Base-by-base conservation (phyloP, 2,888 invertebrate species). In the Ectemnius lituratus region DNA sequence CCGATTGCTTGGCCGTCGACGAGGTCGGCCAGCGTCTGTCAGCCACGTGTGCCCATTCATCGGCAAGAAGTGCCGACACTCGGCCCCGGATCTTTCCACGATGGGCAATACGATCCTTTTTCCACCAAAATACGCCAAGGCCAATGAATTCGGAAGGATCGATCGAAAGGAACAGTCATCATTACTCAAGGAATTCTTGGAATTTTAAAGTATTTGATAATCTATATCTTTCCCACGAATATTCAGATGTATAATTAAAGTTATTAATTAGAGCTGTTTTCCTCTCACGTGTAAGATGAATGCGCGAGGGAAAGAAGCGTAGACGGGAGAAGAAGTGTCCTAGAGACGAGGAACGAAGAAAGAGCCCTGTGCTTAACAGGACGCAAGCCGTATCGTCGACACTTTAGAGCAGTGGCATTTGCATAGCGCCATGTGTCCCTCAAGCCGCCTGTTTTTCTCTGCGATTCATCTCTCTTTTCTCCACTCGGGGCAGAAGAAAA, bases 31-130 rank as follows among this genome's bases (percentile, higher is more conserved):
- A 73, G 47, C 82, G 87, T 85, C 84, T 87, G 88, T 82, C 78
- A 78, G 81, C 86, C 88, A 89, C 88, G 88, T 86, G 89, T 86
- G 86, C 82, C 78, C 85, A 86, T 85, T 79, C 74, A 76, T 37
- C 62, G 70, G 71, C 84, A 88, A 88, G 85, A 88, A 88, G 77
- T 82, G 82, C 82, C 85, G 84, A 80, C 80, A 72, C 63, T 64
- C 45, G 16, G 52, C 52, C 13, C 16, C 11, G 11, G 66, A 69
- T n/a, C 68, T 65, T 56, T 28, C 68, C 49, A 49, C 46, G 67
- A 64, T 46, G 58, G 69, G 37, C 59, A 62, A 70, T 63, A 70
- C 73, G 76, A 78, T 77, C 76, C 73, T 77, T 69, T 81, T 70
- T 67, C 73, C 75, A 76, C 67, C 68, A 64, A 72, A 64, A 65